phyloP scores from a whole-genome alignment of 2,888 invertebrate species.

The Reticulitermes lucifugus region DNA sequence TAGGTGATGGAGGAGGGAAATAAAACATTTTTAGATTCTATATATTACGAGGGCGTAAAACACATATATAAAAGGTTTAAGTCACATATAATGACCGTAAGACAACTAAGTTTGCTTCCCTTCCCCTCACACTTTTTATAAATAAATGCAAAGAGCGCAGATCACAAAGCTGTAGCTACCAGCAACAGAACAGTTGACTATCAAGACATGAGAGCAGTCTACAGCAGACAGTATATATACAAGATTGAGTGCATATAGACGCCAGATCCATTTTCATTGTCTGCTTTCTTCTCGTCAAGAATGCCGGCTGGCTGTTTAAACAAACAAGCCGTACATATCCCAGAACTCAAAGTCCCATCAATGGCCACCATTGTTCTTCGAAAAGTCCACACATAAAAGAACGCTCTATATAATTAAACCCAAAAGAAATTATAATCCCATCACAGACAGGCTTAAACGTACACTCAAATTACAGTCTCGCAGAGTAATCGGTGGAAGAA shows the following conservation, averaged over 20 bases:
- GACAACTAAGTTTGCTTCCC: not conserved
- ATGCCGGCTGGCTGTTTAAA: constrained; percentile 46
- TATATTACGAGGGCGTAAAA: constrained; percentile 18
- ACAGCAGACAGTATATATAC: constrained; percentile 49
- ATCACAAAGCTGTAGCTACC: constrained; percentile 24
- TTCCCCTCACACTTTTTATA: not conserved
- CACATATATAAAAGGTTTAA: constrained; percentile 23
- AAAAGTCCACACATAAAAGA: constrained; percentile 36
- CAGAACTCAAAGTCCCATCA: constrained; percentile 28
- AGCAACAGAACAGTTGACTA: constrained; percentile 13
- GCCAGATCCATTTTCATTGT: constrained; percentile 51
- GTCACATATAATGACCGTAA: not conserved
- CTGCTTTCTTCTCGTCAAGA: constrained; percentile 45
- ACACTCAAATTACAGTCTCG: constrained; percentile 19
- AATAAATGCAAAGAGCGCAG: constrained; percentile 19
- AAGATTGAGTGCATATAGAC: constrained; percentile 49
- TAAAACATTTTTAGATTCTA: constrained; percentile 20
- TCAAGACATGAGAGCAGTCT: constrained; percentile 11
- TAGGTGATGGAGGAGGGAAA: not conserved
- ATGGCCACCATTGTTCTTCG: constrained; percentile 29
- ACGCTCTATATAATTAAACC: constrained; percentile 41
- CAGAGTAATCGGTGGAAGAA: constrained; percentile 2
- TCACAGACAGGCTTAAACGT: constrained; percentile 14
- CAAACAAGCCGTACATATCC: constrained; percentile 42
- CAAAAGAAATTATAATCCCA: constrained; percentile 36